Conservation (phyloP, 2,797 vertebrate genomes). For the Discoglossus pictus region DNA sequence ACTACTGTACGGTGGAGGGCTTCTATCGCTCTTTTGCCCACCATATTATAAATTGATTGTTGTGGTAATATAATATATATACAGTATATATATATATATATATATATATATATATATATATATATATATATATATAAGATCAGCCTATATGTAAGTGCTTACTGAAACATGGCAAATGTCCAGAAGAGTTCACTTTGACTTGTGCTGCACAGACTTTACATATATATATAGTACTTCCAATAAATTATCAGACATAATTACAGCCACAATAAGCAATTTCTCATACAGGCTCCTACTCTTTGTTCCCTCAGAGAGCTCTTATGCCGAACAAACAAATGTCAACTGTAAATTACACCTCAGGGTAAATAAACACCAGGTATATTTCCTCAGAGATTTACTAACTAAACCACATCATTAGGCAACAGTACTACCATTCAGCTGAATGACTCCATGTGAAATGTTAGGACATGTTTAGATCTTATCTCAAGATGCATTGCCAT, state of each 20-base stretch:
- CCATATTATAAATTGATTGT: no score
- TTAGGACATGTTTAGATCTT: constrained; percentile 6
- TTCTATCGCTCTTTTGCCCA: no score
- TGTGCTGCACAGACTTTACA: no score
- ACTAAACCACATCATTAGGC: constrained; percentile 16
- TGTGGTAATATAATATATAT: no score
- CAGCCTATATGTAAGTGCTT: no score
- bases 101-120: no score
- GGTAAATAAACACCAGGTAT: constrained; percentile 15
- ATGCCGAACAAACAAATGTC: constrained; percentile 22
- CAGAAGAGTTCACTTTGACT: no score
- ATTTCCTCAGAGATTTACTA: constrained; percentile 9
- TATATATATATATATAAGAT: no score
- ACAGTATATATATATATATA: no score
- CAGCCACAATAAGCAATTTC: constrained; percentile 8
- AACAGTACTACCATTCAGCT: constrained; percentile 3
- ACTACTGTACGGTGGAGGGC: no score
- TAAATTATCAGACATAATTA: constrained; percentile 2
- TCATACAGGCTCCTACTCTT: constrained; percentile 1
- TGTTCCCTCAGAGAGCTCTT: constrained; percentile 5
- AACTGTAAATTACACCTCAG: constrained; percentile 10
- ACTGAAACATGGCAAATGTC: no score
- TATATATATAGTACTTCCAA: no score
- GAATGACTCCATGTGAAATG: constrained; percentile 17
- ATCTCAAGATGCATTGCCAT: constrained; percentile 13